Conservation (phyloP, 2,797 vertebrate genomes). For the Argentina silus region DNA sequence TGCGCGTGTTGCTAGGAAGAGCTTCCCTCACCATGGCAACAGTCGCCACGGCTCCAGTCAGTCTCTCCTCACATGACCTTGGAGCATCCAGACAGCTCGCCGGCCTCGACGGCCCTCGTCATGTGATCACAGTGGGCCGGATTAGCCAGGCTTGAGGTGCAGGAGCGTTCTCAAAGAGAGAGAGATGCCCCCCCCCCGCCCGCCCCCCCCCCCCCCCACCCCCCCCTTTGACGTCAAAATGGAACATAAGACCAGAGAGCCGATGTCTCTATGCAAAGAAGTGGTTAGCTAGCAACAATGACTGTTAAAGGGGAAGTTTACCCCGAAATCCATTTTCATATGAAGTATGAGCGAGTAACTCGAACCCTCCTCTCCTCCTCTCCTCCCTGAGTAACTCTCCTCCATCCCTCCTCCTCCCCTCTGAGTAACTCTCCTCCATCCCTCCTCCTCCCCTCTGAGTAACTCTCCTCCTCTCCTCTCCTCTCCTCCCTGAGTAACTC, state of each 20-base stretch:
- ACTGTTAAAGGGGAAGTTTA: too few species aligned
- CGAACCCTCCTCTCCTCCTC: too few species aligned
- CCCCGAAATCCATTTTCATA: too few species aligned
- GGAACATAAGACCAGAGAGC: too few species aligned
- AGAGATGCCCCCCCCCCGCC: too few species aligned
- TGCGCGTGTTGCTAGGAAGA: conserved; percentile 76
- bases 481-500: neutral
- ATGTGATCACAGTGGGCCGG: conserved; percentile 55
- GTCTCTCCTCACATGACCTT: conserved; percentile 74
- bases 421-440: too few species aligned
- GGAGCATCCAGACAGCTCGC: conserved; percentile 52
- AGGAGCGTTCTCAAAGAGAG: neutral
- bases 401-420: neutral
- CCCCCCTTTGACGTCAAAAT: too few species aligned
- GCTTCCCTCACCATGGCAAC: conserved; percentile 74
- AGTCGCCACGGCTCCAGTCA: conserved; percentile 55
- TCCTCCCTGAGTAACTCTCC: too few species aligned
- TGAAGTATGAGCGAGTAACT: too few species aligned
- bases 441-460: neutral
- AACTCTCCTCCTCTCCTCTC: too few species aligned
- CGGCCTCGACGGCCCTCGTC: conserved; percentile 37
- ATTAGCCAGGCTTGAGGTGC: neutral
- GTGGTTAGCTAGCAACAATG: too few species aligned
- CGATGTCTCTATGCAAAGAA: too few species aligned
- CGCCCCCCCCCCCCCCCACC: neutral